These are phyloP conservation scores for Cyanoliseus patagonus DNA, from an alignment of 2,113 vertebrate species.

Conservation along the genomic window DNA sequence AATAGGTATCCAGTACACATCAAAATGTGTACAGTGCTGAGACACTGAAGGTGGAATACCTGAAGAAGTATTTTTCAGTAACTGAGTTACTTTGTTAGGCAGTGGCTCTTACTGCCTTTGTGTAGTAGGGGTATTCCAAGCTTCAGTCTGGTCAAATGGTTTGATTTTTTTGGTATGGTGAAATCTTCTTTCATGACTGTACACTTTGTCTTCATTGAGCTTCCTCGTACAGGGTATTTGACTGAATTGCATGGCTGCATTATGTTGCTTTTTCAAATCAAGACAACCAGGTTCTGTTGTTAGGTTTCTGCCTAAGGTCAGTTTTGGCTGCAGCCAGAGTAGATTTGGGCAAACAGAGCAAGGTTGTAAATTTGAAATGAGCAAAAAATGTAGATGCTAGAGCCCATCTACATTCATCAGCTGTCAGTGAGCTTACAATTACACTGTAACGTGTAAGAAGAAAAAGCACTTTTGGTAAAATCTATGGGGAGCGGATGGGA, in stretches of 20 bases:
- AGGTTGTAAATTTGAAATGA: not conserved
- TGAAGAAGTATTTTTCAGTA: not conserved
- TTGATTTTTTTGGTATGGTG: not conserved
- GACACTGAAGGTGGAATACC: not conserved
- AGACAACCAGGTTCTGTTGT: not conserved
- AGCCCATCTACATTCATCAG: not conserved
- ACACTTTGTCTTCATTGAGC: not conserved
- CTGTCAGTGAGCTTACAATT: not conserved
- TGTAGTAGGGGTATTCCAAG: not conserved
- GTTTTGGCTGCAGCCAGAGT: not conserved
- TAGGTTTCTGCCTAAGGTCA: not conserved
- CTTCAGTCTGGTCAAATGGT: not conserved
- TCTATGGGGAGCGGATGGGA: accelerated
- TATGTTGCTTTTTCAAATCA: not conserved
- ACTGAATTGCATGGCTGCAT: not conserved
- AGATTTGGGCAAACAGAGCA: not conserved
- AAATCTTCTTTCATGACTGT: not conserved
- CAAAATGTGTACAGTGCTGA: not conserved
- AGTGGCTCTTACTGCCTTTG: not conserved
- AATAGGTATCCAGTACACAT: not conserved
- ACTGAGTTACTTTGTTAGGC: not conserved
- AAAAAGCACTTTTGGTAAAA: not conserved
- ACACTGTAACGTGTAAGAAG: not conserved
- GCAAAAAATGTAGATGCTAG: not conserved
- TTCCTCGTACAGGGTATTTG: not conserved